These are phyloP conservation scores for Tragelaphus oryx DNA, from an alignment of 2,797 vertebrate genomes.

Conservation along the genomic window DNA sequence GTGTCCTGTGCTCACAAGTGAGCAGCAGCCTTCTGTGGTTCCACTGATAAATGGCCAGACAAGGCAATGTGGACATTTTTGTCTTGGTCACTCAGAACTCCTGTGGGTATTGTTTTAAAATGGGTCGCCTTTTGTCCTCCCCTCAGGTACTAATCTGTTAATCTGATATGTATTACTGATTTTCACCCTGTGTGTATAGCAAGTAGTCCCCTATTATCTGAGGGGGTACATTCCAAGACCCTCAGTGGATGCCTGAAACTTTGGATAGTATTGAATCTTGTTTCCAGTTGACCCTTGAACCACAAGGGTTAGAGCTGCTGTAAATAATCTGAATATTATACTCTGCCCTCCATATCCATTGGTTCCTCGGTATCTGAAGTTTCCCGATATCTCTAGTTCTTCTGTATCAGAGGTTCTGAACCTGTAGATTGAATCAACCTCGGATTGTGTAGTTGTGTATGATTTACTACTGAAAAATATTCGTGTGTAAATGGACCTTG, in stretches of 20 bases:
- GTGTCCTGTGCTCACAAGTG: background rate
- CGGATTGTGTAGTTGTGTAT: background rate
- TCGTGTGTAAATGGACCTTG: background rate
- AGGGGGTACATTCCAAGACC: background rate
- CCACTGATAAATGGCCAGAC: background rate
- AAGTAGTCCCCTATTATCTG: background rate
- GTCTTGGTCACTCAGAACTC: background rate
- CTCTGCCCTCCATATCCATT: background rate
- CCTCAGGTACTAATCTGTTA: background rate
- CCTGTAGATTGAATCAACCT: background rate
- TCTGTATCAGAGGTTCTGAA: background rate
- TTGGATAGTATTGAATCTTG: background rate
- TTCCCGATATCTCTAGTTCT: background rate
- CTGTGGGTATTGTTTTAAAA: slow-evolving; percentile 14
- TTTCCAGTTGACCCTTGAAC: background rate
- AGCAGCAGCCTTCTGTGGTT: background rate
- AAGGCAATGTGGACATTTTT: background rate
- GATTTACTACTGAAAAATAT: background rate
- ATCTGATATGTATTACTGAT: background rate
- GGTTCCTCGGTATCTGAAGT: background rate
- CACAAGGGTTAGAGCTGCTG: background rate
- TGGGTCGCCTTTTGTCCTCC: background rate
- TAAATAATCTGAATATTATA: background rate
- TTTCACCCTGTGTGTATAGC: background rate
- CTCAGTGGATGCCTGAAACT: background rate